Base-by-base conservation (phyloP, 2,797 vertebrate genomes). In the Coranthus polyacanthus region DNA sequence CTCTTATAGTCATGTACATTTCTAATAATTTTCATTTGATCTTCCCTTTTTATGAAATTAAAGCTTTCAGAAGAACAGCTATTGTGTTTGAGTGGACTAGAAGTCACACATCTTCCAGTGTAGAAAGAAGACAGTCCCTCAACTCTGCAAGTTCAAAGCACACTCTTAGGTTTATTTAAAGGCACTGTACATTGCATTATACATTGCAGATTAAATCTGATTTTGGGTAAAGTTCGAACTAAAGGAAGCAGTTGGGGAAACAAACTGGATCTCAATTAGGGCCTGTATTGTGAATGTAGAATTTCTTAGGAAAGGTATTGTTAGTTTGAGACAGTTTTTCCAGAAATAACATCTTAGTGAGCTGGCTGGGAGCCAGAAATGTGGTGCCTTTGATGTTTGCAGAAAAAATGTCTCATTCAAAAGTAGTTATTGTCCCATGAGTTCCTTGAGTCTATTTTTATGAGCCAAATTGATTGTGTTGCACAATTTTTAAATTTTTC, bases 321-420 rank as follows among this genome's bases (percentile, higher is more conserved):
- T 59, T 32, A 21, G 47, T 50, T 54, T 53, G 18, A 68, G 72
- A 38, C 44, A n/a, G 16, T 9, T 41, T 21, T 50, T 62, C 22
- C 50, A 52, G 49, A 79, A 81, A 71, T 41, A 69, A 45, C 47
- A 18, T 66, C 39, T 72, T 18, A 41, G 4, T 0, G 1, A 47
- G 50, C 10, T 43, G 21, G 2, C n/a, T 8, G 21, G 45, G 39
- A 21, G 43, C 54, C 20, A 20, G 15, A 18, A 46, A 36, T 51
- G n/a, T 43, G 18, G 11, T 22, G 29, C 58, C 50, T 83, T 54
- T 77, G 68, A 82, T 71, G 58, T 74, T 54, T 53, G 46, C 24
- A 44, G 18, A 57, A 65, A 45, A 15, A 38, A 29, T 32, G 29
- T 59, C 32, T 50, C 17, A 49, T 54, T 61, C 18, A 38, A 52